Evolutionary conservation across 37 sponge, comb jelly and placozoan genomes (phyloP), one percentile per base, ranked within the genome.

Genomic region (Aplysina aerophoba): DNA sequence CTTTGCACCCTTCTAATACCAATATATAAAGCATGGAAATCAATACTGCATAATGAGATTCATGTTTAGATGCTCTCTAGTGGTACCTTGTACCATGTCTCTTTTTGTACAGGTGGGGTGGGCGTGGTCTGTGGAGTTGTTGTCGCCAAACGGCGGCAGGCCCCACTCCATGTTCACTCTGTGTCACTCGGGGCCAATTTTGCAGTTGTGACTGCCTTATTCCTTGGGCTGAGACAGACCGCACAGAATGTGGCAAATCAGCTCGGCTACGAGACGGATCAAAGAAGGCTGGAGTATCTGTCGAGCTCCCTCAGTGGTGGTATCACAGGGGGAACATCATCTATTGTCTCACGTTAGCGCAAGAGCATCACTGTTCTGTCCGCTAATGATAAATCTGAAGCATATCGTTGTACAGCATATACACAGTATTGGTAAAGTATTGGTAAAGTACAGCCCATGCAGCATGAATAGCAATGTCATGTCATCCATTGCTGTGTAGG

Each of bases 121-220:
- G 93, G 93, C 6, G 55, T 71, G 34, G 81, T 79, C 38, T 17
- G 61, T 14, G 93, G 93, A 22, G 19, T 77, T 56, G 84, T 72
- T 17, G 77, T 86, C 53, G 71, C 87, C 36, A 35, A 31, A 15
- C 89, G 89, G 54, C 82, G 93, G 41, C 83, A 73, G 14, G 19
- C n/a, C 0, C 89, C 93, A 8, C 2, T 62, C 0, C 56, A 86
- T 22, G 34, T 87, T 0, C 84, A 87, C 64, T 44, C 90, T 34
- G 6, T 86, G n/a, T 92, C 93, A 5, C 35, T 89, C 27, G 90
- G 89, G 44, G 87, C 84, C 5, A 92, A 92, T 69, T 87, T 89
- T 80, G 85, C 90, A 24, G 55, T 89, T 36, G 55, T 62, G 22
- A 73, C 87, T 3, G 86, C 58, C n/a, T 25, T 68, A 14, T 92